Evolutionary conservation across 92 coral and sea anemone genomes (phyloP).

Genomic region (Muricea muricata): DNA sequence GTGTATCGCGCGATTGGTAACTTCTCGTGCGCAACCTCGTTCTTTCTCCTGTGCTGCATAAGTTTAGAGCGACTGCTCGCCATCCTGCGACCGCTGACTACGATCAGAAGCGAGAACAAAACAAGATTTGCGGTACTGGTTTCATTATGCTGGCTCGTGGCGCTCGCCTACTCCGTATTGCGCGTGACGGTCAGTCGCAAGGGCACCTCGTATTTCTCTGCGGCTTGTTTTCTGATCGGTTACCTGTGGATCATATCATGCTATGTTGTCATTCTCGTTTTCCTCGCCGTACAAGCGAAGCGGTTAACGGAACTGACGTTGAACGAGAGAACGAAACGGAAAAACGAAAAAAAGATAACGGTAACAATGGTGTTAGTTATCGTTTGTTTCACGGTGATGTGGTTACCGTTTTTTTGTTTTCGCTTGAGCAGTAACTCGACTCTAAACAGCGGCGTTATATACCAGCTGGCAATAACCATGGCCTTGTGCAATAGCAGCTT

Average conservation of each 20-base stretch:
- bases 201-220: conserved; percentile 69
- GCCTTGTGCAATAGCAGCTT: conserved; percentile 75
- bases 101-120: background rate
- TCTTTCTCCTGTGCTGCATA: conserved; percentile 49
- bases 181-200: conserved; percentile 66
- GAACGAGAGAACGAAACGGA: conserved; percentile 10
- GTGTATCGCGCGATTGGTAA: conserved; percentile 58
- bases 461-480: conserved; percentile 76
- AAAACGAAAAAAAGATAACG: conserved; percentile 73
- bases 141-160: conserved; percentile 46
- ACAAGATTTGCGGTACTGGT: background rate
- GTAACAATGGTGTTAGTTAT: conserved; percentile 75
- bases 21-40: conserved; percentile 64
- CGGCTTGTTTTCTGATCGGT: conserved; percentile 64
- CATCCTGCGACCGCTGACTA: conserved; percentile 35
- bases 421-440: conserved; percentile 73
- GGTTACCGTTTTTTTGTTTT: conserved; percentile 78
- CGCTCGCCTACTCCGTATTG: conserved; percentile 61
- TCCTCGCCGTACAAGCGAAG: conserved; percentile 54
- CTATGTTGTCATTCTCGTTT: conserved; percentile 64
- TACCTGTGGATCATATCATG: conserved; percentile 67
- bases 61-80: conserved; percentile 58
- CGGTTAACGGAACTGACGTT: background rate
- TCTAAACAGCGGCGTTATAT: conserved; percentile 74
- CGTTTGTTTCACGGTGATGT: conserved; percentile 70